These are phyloP conservation scores for Lophotis ruficrista DNA, from an alignment of 2,113 vertebrate species.

Conservation along the genomic window DNA sequence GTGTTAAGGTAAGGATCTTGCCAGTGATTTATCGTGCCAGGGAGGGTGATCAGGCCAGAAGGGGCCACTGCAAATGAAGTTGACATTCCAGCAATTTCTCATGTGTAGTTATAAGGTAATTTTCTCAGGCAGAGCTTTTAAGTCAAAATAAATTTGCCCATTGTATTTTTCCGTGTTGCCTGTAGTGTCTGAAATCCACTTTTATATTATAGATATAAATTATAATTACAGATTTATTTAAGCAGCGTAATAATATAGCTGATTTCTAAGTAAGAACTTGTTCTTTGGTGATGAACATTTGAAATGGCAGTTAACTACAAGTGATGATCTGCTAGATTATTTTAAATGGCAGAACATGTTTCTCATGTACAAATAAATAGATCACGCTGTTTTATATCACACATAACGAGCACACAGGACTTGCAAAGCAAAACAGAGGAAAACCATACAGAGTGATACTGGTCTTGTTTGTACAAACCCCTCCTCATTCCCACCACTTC, in stretches of 20 bases:
- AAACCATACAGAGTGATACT: background rate
- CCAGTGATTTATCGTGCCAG: slow-evolving; percentile 93
- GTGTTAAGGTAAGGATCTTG: slow-evolving; percentile 86
- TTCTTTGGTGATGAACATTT: background rate
- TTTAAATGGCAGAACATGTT: background rate
- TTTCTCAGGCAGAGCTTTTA: slow-evolving; percentile 66
- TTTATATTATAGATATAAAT: no score
- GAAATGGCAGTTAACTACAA: slow-evolving; percentile 16
- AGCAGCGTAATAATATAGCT: background rate
- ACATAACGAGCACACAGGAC: background rate
- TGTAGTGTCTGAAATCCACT: background rate
- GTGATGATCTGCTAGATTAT: background rate
- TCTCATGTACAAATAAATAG: background rate
- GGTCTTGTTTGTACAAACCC: slow-evolving; percentile 21
- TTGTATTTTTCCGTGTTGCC: slow-evolving; percentile 59
- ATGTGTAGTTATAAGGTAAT: slow-evolving; percentile 68
- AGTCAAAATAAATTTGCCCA: slow-evolving; percentile 56
- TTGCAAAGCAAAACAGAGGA: background rate
- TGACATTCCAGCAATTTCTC: slow-evolving; percentile 78
- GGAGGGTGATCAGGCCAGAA: slow-evolving; percentile 81
- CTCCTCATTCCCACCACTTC: slow-evolving; percentile 11
- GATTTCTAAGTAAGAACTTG: background rate
- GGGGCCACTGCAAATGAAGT: slow-evolving; percentile 76
- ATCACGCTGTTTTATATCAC: background rate
- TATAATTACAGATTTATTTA: background rate